A percentile compares a stretch with the other conserved stretches of the same genome.
These are phyloP conservation scores for silkworm (Bombyx mori) DNA, from an alignment of 1,140 invertebrate genomes.

Conservation along the genomic window DNA sequence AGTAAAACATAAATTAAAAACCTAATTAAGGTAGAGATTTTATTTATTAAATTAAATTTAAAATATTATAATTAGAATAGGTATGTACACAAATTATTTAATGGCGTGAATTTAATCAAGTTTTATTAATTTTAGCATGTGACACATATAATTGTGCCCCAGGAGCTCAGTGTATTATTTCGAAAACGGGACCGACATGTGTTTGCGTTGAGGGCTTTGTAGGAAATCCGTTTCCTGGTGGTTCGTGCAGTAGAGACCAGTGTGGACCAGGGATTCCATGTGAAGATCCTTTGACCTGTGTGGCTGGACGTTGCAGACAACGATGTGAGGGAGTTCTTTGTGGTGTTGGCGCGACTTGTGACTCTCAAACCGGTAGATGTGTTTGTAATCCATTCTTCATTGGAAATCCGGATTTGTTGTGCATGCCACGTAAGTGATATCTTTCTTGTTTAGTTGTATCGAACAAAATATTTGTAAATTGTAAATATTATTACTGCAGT, in stretches of 20 bases:
- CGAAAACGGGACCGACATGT: constrained; percentile 87
- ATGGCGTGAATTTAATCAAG: background rate
- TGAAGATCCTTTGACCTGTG: constrained; percentile 83
- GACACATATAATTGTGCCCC: constrained; percentile 83
- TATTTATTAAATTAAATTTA: too few species aligned
- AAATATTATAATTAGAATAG: too few species aligned
- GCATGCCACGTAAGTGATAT: constrained; percentile 88
- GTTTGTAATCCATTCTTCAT: constrained; percentile 89
- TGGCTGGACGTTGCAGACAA: constrained; percentile 87
- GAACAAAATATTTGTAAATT: constrained; percentile 8
- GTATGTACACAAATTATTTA: too few species aligned
- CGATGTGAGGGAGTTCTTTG: constrained; percentile 88
- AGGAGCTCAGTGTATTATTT: constrained; percentile 91
- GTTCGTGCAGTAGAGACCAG: constrained; percentile 83
- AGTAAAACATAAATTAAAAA: too few species aligned
- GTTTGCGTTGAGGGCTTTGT: constrained; percentile 87
- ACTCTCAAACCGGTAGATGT: constrained; percentile 84
- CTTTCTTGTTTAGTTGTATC: too few species aligned
- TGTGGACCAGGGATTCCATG: constrained; percentile 85
- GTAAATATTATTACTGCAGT: background rate
- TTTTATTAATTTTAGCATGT: constrained; percentile 74
- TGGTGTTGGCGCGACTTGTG: constrained; percentile 83
- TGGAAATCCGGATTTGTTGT: constrained; percentile 89
- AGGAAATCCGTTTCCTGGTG: constrained; percentile 93
- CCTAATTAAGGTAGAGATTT: too few species aligned